Evolutionary conservation across 2,113 vertebrate genomes (phyloP).

Genomic region (Puffinus mauretanicus): DNA sequence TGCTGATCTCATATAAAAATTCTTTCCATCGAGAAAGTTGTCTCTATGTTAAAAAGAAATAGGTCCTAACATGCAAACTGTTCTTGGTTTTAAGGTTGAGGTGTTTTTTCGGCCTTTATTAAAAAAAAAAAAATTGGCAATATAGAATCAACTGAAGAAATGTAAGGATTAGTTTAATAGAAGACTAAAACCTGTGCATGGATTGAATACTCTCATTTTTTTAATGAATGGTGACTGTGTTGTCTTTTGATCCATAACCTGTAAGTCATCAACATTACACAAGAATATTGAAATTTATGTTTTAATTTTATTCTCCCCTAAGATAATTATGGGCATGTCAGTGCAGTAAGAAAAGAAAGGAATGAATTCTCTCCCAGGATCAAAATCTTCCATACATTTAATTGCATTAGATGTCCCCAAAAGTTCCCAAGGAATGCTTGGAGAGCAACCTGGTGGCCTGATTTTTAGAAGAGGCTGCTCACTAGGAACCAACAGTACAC

Average conservation of each 20-base stretch:
- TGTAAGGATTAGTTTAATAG: not conserved
- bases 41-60: not conserved
- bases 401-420: not conserved
- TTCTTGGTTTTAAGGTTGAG: not conserved
- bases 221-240: not conserved
- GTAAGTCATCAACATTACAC: not conserved
- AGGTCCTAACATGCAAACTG: accelerated
- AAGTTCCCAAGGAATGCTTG: not conserved
- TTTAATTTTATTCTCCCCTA: not conserved
- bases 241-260: not conserved
- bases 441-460: not conserved
- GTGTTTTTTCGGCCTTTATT: not conserved
- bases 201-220: not conserved
- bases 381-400: not conserved
- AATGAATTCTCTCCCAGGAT: not conserved
- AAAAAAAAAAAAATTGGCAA: not conserved
- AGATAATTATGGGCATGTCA: not conserved
- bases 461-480: not conserved
- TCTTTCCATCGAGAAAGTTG: not conserved
- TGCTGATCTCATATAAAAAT: not conserved
- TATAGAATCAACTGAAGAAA: not conserved
- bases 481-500: not conserved
- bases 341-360: not conserved
- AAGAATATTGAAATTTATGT: not conserved
- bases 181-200: not conserved